Evolutionary conservation across 2,797 vertebrate genomes (phyloP).

Genomic region (Varecia variegata): DNA sequence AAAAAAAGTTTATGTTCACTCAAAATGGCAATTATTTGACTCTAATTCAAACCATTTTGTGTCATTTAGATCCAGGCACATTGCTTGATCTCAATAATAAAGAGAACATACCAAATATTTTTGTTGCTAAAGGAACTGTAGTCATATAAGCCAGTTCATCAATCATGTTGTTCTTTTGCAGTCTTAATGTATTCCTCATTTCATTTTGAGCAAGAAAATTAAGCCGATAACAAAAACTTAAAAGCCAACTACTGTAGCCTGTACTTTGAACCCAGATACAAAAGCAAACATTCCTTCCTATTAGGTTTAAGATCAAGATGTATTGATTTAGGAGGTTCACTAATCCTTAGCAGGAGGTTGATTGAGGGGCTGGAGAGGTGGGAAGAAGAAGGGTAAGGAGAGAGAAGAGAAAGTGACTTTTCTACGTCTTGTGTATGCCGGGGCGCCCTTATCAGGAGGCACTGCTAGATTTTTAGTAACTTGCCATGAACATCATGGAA

Average conservation of each 20-base stretch:
- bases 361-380: neutral
- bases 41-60: slow-evolving; percentile 81
- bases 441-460: neutral
- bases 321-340: slow-evolving; percentile 60
- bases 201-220: slow-evolving; percentile 75
- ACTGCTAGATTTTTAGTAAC: neutral
- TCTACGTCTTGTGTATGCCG: neutral
- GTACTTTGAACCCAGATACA: slow-evolving; percentile 70
- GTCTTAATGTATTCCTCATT: slow-evolving; percentile 78
- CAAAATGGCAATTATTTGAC: slow-evolving; percentile 78
- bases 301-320: slow-evolving; percentile 64
- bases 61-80: slow-evolving; percentile 73
- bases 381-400: neutral
- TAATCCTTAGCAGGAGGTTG: slow-evolving; percentile 57
- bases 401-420: slow-evolving; percentile 28
- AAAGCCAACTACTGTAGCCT: slow-evolving; percentile 72
- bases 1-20: slow-evolving; percentile 79
- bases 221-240: slow-evolving; percentile 64
- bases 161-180: slow-evolving; percentile 68
- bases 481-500: neutral
- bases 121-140: slow-evolving; percentile 78
- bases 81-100: slow-evolving; percentile 81
- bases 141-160: slow-evolving; percentile 75
- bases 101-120: slow-evolving; percentile 79
- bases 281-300: slow-evolving; percentile 60